Conservation (phyloP, 2,888 invertebrate species). For the Trimorus sp. region DNA sequence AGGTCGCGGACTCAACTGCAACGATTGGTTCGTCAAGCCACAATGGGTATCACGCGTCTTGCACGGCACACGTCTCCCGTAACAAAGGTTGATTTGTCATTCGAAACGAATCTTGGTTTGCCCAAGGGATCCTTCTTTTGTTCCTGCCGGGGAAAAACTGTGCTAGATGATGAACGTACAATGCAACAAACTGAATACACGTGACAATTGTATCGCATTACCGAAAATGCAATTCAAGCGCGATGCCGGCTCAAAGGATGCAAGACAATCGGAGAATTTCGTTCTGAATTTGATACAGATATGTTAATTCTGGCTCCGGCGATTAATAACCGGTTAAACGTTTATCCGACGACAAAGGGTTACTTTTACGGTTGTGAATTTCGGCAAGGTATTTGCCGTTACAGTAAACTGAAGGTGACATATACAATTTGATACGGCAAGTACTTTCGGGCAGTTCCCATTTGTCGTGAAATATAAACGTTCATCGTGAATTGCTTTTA, state of each 20-base stretch:
- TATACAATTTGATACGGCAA: no score
- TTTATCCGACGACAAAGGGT: not conserved
- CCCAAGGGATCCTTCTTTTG: constrained; percentile 62
- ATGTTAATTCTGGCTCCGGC: constrained; percentile 32
- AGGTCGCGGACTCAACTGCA: constrained; percentile 26
- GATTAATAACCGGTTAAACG: constrained; percentile 7
- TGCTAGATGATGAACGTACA: constrained; percentile 48
- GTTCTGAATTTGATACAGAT: constrained; percentile 32
- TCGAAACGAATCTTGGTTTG: constrained; percentile 65
- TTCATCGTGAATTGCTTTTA: no score
- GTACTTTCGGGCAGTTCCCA: no score
- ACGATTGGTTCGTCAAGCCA: constrained; percentile 54
- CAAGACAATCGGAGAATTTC: constrained; percentile 31
- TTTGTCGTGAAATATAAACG: no score
- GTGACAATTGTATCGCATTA: constrained; percentile 59
- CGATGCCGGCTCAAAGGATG: constrained; percentile 29
- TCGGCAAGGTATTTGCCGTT: no score
- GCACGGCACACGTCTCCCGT: constrained; percentile 44
- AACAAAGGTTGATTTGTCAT: constrained; percentile 66
- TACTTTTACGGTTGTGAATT: constrained; percentile 17
- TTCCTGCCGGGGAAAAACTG: constrained; percentile 53
- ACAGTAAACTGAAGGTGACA: no score
- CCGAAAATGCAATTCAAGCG: constrained; percentile 51
- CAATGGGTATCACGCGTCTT: constrained; percentile 51
- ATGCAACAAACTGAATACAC: constrained; percentile 53